phyloP scores from a whole-genome alignment of 2,797 vertebrate genomes.

The Vipera ursinii region DNA sequence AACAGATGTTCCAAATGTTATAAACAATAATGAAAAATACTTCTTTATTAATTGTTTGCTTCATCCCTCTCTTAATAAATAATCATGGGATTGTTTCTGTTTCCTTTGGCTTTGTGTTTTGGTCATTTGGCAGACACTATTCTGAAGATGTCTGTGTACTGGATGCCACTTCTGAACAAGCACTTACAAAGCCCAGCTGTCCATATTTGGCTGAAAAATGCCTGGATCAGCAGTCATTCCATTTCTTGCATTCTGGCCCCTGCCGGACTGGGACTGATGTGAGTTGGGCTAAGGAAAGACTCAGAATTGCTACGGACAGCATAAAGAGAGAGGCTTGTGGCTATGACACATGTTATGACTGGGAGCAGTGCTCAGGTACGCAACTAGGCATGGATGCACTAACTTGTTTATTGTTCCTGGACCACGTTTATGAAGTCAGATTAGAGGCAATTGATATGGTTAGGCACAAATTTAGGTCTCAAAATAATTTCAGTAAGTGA shows the following conservation, averaged over 20 bases:
- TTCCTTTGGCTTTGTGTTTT: slow-evolving; percentile 21
- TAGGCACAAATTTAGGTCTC: background rate
- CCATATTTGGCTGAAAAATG: slow-evolving; percentile 73
- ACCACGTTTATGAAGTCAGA: background rate
- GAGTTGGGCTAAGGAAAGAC: slow-evolving; percentile 77
- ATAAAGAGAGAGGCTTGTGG: slow-evolving; percentile 70
- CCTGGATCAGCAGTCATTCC: slow-evolving; percentile 65
- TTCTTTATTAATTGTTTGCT: background rate
- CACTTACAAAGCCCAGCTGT: slow-evolving; percentile 73
- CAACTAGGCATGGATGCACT: too few relatives aligned
- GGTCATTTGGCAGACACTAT: slow-evolving; percentile 61
- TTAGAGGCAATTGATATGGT: background rate
- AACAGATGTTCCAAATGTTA: background rate
- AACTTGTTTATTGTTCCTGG: background rate
- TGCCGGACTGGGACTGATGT: slow-evolving; percentile 62
- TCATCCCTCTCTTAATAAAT: background rate
- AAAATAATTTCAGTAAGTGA: background rate
- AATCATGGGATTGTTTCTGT: background rate
- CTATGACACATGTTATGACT: slow-evolving; percentile 79
- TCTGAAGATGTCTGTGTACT: slow-evolving; percentile 71
- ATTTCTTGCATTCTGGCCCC: slow-evolving; percentile 66
- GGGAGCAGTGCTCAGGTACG: slow-evolving; percentile 78
- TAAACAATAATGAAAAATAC: background rate
- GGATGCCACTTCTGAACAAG: slow-evolving; percentile 57
- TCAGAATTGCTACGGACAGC: slow-evolving; percentile 65